Evolutionary conservation across 2,113 vertebrate genomes (phyloP).

Genomic region (Recurvirostra avosetta): DNA sequence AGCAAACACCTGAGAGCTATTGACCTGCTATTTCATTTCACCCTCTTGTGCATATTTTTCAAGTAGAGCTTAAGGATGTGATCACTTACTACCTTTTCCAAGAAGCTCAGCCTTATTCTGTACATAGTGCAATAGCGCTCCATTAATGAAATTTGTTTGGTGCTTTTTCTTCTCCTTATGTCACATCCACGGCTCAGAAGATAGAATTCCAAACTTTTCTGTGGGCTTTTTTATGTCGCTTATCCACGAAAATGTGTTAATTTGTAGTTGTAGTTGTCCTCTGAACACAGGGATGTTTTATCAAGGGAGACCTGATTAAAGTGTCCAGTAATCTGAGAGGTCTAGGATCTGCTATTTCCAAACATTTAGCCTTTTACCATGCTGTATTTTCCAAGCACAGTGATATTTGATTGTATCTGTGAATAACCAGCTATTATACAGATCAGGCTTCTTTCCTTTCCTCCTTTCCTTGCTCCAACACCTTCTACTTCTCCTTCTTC

Average conservation of each 20-base stretch:
- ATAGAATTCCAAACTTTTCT: neutral
- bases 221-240: neutral
- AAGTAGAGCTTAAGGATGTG: neutral
- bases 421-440: neutral
- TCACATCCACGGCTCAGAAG: neutral
- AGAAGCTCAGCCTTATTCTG: neutral
- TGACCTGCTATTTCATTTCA: neutral
- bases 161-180: neutral
- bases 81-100: neutral
- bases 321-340: neutral
- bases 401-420: neutral
- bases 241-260: neutral
- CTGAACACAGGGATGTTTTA: neutral
- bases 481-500: neutral
- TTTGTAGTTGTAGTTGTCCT: neutral
- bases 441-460: neutral
- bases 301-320: neutral
- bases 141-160: neutral
- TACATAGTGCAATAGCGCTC: accelerated
- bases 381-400: neutral
- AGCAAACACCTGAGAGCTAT: neutral
- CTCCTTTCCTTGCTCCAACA: neutral
- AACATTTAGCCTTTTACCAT: neutral
- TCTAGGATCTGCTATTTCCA: neutral
- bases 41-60: neutral